These are phyloP conservation scores for Danio jaintianensis DNA, from an alignment of 2,797 vertebrate species.

Conservation along the genomic window DNA sequence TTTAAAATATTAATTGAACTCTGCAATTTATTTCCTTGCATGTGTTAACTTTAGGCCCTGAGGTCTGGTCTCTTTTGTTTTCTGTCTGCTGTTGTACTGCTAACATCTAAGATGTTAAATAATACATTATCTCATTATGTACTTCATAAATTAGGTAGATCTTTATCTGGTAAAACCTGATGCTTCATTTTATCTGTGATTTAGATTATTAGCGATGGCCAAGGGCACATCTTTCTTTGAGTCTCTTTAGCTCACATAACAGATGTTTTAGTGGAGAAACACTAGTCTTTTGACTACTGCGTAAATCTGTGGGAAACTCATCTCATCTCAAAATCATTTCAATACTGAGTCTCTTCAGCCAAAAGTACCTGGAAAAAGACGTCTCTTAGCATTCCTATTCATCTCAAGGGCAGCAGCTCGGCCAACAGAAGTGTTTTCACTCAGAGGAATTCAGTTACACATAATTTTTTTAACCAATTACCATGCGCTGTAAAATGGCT, in stretches of 20 bases:
- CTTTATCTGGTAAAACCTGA: background rate
- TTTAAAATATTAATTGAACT: too few relatives aligned
- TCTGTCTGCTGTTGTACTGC: background rate
- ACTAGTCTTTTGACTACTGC: background rate
- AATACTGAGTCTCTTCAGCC: background rate
- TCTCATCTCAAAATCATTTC: background rate
- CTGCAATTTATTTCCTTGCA: too few relatives aligned
- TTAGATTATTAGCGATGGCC: conserved; percentile 18
- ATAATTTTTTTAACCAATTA: background rate
- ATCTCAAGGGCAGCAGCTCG: background rate
- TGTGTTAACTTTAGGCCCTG: too few relatives aligned
- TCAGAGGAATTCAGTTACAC: background rate
- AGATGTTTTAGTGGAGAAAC: background rate
- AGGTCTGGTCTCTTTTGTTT: background rate
- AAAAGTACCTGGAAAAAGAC: background rate
- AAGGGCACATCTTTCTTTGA: background rate
- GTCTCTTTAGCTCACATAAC: background rate
- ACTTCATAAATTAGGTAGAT: background rate
- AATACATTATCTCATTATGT: background rate
- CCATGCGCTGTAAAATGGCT: background rate
- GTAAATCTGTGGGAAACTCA: background rate
- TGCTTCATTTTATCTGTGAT: background rate
- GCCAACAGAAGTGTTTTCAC: background rate
- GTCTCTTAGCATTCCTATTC: background rate
- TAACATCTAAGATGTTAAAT: conserved; percentile 11